These are phyloP conservation scores for Cettia cetti DNA, from an alignment of 2,113 vertebrate genomes.

Conservation along the genomic window DNA sequence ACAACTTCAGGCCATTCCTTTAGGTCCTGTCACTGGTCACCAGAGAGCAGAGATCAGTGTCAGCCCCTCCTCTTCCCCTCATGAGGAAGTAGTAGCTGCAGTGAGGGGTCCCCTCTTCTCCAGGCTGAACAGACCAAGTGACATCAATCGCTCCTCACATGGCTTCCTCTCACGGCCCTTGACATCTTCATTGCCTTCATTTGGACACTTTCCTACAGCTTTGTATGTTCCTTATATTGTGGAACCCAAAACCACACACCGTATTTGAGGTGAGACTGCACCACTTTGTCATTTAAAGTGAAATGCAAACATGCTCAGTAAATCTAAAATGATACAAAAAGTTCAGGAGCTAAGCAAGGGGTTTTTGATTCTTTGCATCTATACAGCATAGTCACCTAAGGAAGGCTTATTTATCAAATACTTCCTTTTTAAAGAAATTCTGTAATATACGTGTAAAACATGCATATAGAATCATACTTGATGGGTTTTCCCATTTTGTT, in stretches of 20 bases:
- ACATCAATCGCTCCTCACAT: background rate
- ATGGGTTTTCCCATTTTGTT: background rate
- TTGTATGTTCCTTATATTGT: background rate
- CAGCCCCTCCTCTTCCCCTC: background rate
- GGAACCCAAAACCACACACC: background rate
- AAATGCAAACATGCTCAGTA: background rate
- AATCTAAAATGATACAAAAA: background rate
- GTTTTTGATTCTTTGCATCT: background rate
- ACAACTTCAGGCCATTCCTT: background rate
- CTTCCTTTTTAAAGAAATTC: background rate
- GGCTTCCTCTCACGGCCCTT: background rate
- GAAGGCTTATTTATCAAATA: background rate
- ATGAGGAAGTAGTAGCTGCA: rapidly evolving
- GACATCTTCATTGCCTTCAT: background rate
- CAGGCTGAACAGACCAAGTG: background rate
- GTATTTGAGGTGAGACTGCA: background rate
- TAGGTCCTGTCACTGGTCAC: background rate
- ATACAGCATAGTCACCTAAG: background rate
- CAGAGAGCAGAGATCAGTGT: background rate
- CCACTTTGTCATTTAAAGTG: background rate
- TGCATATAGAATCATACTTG: background rate
- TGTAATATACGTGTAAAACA: background rate
- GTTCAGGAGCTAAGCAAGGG: background rate
- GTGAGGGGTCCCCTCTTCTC: background rate
- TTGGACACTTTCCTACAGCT: background rate